Evolutionary conservation across 2,797 vertebrate genomes (phyloP), one percentile per base, ranked within the genome.

Genomic region (Chaetodon trifasciatus): DNA sequence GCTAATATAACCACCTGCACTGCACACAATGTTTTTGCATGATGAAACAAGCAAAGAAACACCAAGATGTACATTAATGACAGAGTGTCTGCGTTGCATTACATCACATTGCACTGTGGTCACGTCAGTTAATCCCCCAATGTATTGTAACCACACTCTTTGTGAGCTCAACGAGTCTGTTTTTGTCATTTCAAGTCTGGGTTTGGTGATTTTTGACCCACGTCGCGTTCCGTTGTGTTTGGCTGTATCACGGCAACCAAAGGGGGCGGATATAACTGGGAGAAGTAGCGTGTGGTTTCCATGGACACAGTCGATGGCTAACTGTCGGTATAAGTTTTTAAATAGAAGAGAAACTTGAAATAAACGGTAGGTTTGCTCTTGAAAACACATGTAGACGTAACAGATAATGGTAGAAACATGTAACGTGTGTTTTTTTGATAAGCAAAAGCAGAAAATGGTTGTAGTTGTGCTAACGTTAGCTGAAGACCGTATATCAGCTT

Each of bases 161-260:
- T 42, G n/a, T 50, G 15, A 8, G 12, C 21, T n/a, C 11, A 8
- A 13, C 40, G 1, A 5, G 1, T 49, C 10, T 24, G 21, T 24
- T 23, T 52, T 37, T 15, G n/a, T 2, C 5, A 5, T 23, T 68
- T 75, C 8, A 47, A 10, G 16, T 35, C 76, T 13, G 68, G 1
- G 19, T 66, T 58, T 70, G 4, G 42, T 37, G 1, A 23, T 53
- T 57, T 89, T 78, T 88, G 76, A 73, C 74, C 78, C 70, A 35
- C 8, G 11, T 17, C 32, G 28, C 37, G 12, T 53, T 55, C 86
- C 75, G 86, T 86, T 32, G 10, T 87, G 80, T 92, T 88, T 83
- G 32, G 1, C 3, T 5, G 88, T 90, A 68, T 91, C 93, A 19
- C 90, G 89, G 92, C 87, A 93, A 94, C 94, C 15, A 8, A 17